Conservation (phyloP, 2,888 invertebrate species). For the Altica lythri region DNA sequence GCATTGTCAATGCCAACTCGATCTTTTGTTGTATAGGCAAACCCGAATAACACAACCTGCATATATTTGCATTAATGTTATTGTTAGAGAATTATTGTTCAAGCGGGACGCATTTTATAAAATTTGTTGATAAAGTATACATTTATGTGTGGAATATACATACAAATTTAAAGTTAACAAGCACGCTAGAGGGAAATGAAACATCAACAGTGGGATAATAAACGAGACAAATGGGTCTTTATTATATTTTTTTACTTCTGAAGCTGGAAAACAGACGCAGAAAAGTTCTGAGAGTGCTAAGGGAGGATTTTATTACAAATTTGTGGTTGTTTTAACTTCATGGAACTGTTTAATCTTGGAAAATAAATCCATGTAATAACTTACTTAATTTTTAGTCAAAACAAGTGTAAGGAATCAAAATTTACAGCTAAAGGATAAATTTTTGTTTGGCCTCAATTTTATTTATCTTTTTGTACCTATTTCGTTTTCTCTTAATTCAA, state of each 20-base stretch:
- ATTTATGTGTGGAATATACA: constrained; percentile 7
- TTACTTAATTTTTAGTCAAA: constrained; percentile 3
- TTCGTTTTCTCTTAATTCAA: too few relatives aligned
- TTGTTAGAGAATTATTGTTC: constrained; percentile 26
- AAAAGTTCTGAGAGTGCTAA: constrained; percentile 13
- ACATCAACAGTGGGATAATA: constrained; percentile 23
- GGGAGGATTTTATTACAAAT: constrained; percentile 9
- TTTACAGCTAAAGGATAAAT: too few relatives aligned
- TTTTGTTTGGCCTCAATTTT: too few relatives aligned
- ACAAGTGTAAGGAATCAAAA: too few relatives aligned
- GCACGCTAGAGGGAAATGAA: constrained; percentile 20
- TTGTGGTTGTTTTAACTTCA: constrained; percentile 16
- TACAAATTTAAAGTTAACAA: constrained; percentile 18
- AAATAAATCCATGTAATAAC: constrained; percentile 4
- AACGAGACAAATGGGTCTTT: constrained; percentile 22
- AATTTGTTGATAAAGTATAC: constrained; percentile 19
- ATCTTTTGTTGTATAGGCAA: constrained; percentile 20
- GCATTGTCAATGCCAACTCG: constrained; percentile 21
- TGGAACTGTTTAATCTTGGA: constrained; percentile 13
- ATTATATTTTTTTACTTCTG: constrained; percentile 14
- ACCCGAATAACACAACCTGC: constrained; percentile 15
- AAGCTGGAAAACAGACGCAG: constrained; percentile 10
- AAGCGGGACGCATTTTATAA: constrained; percentile 21
- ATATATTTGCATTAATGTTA: constrained; percentile 27
- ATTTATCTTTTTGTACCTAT: too few relatives aligned